Conservation (phyloP, 2,797 vertebrate species). For the Oreochromis grahami region DNA sequence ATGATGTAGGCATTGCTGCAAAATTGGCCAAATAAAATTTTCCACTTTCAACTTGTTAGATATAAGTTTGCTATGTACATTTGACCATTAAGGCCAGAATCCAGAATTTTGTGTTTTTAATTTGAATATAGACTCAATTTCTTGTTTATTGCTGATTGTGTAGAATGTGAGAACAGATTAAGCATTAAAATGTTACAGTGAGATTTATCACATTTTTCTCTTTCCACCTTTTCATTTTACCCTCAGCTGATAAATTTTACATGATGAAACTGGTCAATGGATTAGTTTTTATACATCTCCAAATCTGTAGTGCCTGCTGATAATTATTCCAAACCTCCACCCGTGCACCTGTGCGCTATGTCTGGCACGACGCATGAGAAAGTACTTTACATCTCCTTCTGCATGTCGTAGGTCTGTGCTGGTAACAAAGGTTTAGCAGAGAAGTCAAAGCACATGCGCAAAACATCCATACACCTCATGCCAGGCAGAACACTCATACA, state of each 20-base stretch:
- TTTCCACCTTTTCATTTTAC: background rate
- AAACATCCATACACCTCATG: background rate
- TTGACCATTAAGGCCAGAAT: background rate
- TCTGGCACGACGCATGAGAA: rapidly evolving
- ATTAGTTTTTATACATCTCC: background rate
- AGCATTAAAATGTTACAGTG: background rate
- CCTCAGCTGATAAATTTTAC: background rate
- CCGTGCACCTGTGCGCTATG: background rate
- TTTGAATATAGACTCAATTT: background rate
- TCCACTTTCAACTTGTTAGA: rapidly evolving
- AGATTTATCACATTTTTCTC: background rate
- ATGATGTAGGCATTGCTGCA: background rate
- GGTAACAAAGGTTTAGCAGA: background rate
- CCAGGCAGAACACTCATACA: background rate
- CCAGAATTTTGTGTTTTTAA: background rate
- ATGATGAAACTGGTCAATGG: background rate
- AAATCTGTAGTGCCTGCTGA: background rate
- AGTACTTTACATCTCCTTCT: background rate
- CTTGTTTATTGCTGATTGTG: background rate
- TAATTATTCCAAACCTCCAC: background rate
- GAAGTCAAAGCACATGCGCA: background rate
- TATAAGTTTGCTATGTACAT: background rate
- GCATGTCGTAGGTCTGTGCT: background rate
- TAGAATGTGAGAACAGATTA: background rate
- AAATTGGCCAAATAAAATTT: background rate